These are phyloP conservation scores for Dascillus cervinus DNA, from an alignment of 2,888 invertebrate genomes.

Conservation along the genomic window DNA sequence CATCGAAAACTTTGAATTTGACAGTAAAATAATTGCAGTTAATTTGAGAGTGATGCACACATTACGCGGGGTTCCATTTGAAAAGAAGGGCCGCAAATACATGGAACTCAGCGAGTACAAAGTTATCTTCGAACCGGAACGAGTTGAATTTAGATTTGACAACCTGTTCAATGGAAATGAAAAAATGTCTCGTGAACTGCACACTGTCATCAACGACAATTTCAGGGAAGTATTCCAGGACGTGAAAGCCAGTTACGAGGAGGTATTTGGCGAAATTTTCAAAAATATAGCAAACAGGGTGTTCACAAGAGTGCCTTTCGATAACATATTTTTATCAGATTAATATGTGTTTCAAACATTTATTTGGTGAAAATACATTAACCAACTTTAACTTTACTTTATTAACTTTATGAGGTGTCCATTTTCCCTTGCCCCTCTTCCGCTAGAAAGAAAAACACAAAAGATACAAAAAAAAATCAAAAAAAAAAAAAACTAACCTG, in stretches of 20 bases:
- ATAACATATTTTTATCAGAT: constrained; percentile 9
- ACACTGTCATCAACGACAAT: constrained; percentile 39
- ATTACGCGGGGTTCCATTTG: constrained; percentile 53
- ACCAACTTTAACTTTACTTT: neutral
- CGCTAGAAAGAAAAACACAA: neutral
- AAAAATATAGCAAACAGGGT: constrained; percentile 6
- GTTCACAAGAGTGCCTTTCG: constrained; percentile 8
- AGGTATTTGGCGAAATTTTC: constrained; percentile 41
- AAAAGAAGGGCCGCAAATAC: constrained; percentile 54
- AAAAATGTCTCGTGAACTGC: constrained; percentile 29
- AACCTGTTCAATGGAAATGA: constrained; percentile 49
- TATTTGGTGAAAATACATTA: too few relatives aligned
- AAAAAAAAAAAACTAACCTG: constrained; percentile 16
- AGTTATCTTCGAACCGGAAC: constrained; percentile 55
- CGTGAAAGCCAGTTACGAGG: constrained; percentile 56
- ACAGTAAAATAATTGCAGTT: constrained; percentile 37
- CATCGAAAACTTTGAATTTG: neutral
- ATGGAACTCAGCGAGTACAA: constrained; percentile 57
- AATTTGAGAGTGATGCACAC: constrained; percentile 57
- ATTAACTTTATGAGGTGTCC: neutral
- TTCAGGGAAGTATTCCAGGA: constrained; percentile 34
- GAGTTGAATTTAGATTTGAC: constrained; percentile 54
- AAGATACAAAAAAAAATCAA: neutral
- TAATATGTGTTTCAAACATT: too few relatives aligned
- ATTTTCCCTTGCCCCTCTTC: constrained; percentile 1